Evolutionary conservation across 1,140 invertebrate genomes (phyloP).

Genomic region (Tigriopus japonicus): DNA sequence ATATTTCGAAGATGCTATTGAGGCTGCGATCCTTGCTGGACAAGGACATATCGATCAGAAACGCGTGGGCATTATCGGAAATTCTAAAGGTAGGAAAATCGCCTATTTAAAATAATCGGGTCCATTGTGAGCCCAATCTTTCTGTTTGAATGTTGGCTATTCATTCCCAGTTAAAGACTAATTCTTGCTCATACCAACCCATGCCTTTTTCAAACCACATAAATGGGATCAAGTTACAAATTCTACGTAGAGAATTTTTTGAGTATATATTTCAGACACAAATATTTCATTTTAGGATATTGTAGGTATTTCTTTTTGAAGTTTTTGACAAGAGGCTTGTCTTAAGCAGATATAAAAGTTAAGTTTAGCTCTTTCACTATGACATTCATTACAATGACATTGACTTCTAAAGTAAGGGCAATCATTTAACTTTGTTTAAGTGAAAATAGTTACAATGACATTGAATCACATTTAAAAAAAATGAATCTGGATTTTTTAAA

Average conservation of each 20-base stretch:
- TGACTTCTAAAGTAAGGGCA: too few species aligned
- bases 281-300: neutral
- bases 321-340: neutral
- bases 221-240: too few species aligned
- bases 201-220: too few species aligned
- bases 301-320: neutral
- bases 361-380: too few species aligned
- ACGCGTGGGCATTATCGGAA: neutral
- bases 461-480: too few species aligned
- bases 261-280: neutral
- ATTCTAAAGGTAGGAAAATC: neutral
- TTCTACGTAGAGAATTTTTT: too few species aligned
- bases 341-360: too few species aligned
- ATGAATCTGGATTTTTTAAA: too few species aligned
- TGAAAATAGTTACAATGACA: too few species aligned
- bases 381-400: too few species aligned
- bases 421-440: too few species aligned
- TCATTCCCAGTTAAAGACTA: neutral
- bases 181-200: too few species aligned
- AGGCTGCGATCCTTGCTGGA: neutral
- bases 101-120: neutral
- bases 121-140: neutral
- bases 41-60: neutral
- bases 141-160: neutral
- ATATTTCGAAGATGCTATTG: slow-evolving; percentile 4